Evolutionary conservation across 2,888 invertebrate species (phyloP), one percentile per base, ranked within the genome.

Genomic region (Aporophyla lueneburgensis): DNA sequence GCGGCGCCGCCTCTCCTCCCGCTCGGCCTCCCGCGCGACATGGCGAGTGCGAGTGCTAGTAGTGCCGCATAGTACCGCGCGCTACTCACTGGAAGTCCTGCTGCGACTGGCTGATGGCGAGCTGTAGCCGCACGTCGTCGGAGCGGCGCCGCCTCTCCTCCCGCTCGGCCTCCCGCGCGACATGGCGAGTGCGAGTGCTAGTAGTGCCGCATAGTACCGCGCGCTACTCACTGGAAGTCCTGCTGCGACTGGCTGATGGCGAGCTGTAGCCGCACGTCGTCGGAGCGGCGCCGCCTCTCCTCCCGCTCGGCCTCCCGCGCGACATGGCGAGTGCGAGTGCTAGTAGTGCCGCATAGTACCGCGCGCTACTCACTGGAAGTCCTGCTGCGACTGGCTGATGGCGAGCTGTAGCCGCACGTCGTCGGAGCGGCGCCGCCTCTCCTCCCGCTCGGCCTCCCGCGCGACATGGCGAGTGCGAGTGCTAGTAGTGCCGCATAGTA

Each of bases 11-110:
- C 99, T 98, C 95, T 99, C 99, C 94, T 99, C 99, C 89, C 99
- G 98, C 92, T 99, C 99, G 51, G 99, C 99, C 96, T 99, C 99
- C 95, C 99, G 83, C 99, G 98, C 68, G 99, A 99, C 99, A 99
- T 99, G 74, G 99, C 99, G 93, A 99, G 97, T 67, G 99, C 99
- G n/a, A n/a, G 33, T 33, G 33, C 33, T 33, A 33, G 33, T 33
- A 33, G 33, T 33, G 33, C 33, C 3, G 33, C 5, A 16, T 16
- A 33, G 66, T n/a, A 1, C 21, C 0, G 16, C 5, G 14, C 0
- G 51, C 27, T 53, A 67, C 97, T 96, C 88, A 98, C 98, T 98
- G 98, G 95, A 98, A 98, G 96, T 99, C 99, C 93, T 99, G 98
- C 96, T 99, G 98, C 94, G 99, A 99, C 96, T 99, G 99, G 93